Conservation (phyloP, 2,113 vertebrate genomes). For the Protobothrops mucrosquamatus region DNA sequence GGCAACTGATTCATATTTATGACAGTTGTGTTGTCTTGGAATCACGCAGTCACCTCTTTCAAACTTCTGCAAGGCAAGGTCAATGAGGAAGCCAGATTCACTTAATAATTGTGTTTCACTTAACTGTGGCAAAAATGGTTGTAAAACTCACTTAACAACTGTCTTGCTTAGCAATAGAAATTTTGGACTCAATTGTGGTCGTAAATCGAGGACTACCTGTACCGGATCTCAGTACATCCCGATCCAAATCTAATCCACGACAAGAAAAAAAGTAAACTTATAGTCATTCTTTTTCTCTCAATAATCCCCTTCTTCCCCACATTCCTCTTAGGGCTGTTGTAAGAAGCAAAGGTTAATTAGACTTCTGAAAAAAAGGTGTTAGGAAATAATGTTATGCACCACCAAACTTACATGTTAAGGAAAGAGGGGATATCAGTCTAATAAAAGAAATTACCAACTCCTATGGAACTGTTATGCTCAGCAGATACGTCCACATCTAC, state of each 20-base stretch:
- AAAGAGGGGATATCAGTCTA: not conserved
- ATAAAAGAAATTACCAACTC: not conserved
- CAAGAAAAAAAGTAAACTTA: not conserved
- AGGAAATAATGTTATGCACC: not conserved
- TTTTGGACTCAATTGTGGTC: not conserved
- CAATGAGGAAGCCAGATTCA: not conserved
- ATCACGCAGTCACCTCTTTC: not conserved
- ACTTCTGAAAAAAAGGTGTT: not conserved
- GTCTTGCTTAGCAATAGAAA: not conserved
- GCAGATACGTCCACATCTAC: not conserved
- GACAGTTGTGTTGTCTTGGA: not conserved
- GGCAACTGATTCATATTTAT: not conserved
- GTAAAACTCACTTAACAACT: not conserved
- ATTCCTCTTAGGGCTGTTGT: not conserved
- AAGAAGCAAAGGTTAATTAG: not conserved
- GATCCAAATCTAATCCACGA: not conserved
- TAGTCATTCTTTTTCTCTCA: not conserved
- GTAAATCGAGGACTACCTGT: not conserved
- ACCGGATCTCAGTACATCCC: not conserved
- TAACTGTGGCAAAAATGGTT: not conserved
- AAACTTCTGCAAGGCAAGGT: not conserved
- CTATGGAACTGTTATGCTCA: not conserved
- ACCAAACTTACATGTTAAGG: not conserved
- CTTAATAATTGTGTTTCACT: not conserved
- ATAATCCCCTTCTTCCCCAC: not conserved